Conservation (phyloP, 2,797 vertebrate species). For the Macropodus opercularis region DNA sequence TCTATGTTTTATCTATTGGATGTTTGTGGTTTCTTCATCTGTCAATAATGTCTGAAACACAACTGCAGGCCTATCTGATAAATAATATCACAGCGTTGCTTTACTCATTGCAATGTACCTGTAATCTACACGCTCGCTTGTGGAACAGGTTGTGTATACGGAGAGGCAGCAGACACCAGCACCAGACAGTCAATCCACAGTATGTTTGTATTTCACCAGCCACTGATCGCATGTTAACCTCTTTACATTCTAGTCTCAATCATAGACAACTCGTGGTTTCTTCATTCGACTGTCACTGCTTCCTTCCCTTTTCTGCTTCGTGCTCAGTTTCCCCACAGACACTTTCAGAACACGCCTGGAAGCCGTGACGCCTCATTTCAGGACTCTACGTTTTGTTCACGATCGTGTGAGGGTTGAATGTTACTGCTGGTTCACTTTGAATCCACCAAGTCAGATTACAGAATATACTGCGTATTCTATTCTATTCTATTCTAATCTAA, state of each 20-base stretch:
- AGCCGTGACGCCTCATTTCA: conserved; percentile 1
- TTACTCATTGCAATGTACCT: not conserved
- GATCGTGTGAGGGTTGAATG: conserved; percentile 1
- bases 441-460: not conserved
- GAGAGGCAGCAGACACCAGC: not conserved
- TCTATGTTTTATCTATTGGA: not conserved
- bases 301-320: conserved; percentile 47
- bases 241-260: conserved; percentile 20
- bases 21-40: too few relatives aligned
- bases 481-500: not conserved
- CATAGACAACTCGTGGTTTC: conserved; percentile 37
- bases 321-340: conserved; percentile 15
- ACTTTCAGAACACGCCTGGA: conserved; percentile 14
- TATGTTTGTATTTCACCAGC: not conserved
- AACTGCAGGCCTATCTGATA: too few relatives aligned
- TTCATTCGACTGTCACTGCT: conserved; percentile 34
- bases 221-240: not conserved
- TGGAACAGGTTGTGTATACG: not conserved
- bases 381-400: not conserved
- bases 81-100: not conserved
- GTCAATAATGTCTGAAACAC: too few relatives aligned
- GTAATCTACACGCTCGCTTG: not conserved
- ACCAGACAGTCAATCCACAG: not conserved
- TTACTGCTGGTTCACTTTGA: not conserved
- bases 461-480: too few relatives aligned